Base-by-base conservation (phyloP, 2,888 invertebrate species). In the Oegoconia quadripuncta region DNA sequence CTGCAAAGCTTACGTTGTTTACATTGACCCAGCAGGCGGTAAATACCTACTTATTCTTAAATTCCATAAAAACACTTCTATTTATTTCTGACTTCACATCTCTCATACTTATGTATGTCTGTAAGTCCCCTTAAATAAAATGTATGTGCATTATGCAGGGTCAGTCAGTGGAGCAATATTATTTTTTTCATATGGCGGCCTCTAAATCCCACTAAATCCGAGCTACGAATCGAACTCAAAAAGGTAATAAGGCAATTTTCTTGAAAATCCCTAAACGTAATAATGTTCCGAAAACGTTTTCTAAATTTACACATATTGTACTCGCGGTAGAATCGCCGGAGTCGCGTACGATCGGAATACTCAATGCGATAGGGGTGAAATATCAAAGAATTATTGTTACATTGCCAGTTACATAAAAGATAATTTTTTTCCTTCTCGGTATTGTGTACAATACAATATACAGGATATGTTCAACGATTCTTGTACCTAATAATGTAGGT, bases 241-340 rank as follows among this genome's bases (percentile, higher is more conserved):
- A 75, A 79, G 77, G 81, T 83, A 81, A 83, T 83, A 83, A 83
- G 82, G 84, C 84, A 83, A 84, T 84, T 84, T 82, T 78, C 81
- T 81, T 76, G 73, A 82, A 83, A 84, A 84, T 84, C 83, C 84
- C 80, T 76, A 75, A 77, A 83, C 74, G 83, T 83, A 83, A 83
- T 84, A 84, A 84, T 83, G 82, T 78, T 77, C 79, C 81, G 79
- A 81, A 80, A 84, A 78, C 81, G 83, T 75, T 83, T 76, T 77
- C 75, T 77, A 82, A 83, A 84, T 83, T 84, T 84, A 82, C 84
- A 84, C 84, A 83, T 79, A 84, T 82, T 83, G 84, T 83, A 75
- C 69, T 77, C 71, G 71, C 64, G 66, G 74, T 70, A 55, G 79
- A 80, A 78, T 75, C 77, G 75, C 68, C 71, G 66, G 67, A 67